A percentile compares a stretch with the other conserved stretches of the same genome.
Conservation (phyloP, 23 tunicate species). For the Aplidium turbinatum region DNA sequence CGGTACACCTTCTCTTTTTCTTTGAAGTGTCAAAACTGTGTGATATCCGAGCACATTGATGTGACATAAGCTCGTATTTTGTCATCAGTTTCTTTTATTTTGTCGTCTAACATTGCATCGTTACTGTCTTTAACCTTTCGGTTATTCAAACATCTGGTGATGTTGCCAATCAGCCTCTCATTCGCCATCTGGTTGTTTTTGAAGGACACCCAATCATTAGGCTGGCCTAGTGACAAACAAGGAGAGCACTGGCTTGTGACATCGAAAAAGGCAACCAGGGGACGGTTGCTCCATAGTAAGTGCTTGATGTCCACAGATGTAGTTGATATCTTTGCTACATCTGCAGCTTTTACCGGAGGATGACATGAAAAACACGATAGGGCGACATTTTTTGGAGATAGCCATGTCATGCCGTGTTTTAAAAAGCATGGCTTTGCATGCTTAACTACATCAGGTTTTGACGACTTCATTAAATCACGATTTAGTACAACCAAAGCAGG, state of each 20-base stretch:
- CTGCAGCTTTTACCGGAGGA: not conserved
- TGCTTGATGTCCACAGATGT: constrained; percentile 1
- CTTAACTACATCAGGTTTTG: not conserved
- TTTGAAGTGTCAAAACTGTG: too few relatives aligned
- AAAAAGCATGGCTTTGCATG: constrained; percentile 12
- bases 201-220: not conserved
- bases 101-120: not conserved
- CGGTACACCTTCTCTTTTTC: too few relatives aligned
- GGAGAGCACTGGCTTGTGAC: constrained; percentile 3
- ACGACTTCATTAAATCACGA: constrained; percentile 7
- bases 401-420: not conserved
- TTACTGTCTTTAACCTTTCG: constrained; percentile 14
- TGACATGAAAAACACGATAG: not conserved
- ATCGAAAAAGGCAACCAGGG: constrained; percentile 5
- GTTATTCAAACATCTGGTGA: not conserved
- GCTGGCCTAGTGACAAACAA: constrained; percentile 6
- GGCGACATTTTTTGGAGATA: constrained; percentile 1
- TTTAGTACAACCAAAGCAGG: not conserved
- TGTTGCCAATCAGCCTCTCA: constrained; percentile 9
- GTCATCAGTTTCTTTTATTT: constrained; percentile 3
- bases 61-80: constrained; percentile 10
- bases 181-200: constrained; percentile 12
- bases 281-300: constrained; percentile 13
- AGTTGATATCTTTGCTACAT: not conserved
- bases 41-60: too few relatives aligned